Base-by-base conservation (phyloP, 2,113 vertebrate genomes). In the Nothocercus julius region DNA sequence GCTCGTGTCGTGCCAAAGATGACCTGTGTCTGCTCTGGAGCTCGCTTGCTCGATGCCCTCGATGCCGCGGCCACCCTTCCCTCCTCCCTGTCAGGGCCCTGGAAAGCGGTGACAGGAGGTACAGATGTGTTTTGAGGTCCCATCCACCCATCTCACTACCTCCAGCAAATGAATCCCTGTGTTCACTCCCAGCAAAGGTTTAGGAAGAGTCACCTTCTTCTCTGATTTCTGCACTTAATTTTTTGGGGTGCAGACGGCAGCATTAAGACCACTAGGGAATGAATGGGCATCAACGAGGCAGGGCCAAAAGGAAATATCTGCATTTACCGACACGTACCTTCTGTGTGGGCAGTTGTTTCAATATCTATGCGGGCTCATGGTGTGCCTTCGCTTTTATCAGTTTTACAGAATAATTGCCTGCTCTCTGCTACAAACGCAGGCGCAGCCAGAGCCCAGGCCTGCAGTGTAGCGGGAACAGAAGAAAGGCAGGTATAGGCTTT, bases 21-120 rank as follows among this genome's bases (percentile, higher is more conserved):
- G 67, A 34, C 64, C 89, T 75, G 64, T 74, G 62, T 67, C 87
- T 85, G 54, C 76, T 95, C 78, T 10, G 27, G 90, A 90, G 45
- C 28, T 68, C 83, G 28, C 64, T 91, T 80, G 56, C 78, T 90
- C 85, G 54, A 80, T 93, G 63, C 5, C 0, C 68, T 59, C 0
- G 0, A 32, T 76, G 59, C 74, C 94, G 72, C 84, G 76, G 74
- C 90, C 84, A 21, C 62, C 81, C 64, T 84, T 77, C 42, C 88
- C 45, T 80, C 56, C 63, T 73, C n/a, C 80, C 88, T 51, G 38
- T 88, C 42, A 62, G 69, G 20, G 34, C 61, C 66, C 92, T 89
- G 72, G 68, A 82, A 91, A 88, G 51, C 7, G 32, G 44, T 91
- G 94, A 83, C 67, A 83, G 87, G 92, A 95, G 93, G 95, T 88